Evolutionary conservation across 2,797 vertebrate genomes (phyloP), one percentile per base, ranked within the genome.

Genomic region (Falco naumanni): DNA sequence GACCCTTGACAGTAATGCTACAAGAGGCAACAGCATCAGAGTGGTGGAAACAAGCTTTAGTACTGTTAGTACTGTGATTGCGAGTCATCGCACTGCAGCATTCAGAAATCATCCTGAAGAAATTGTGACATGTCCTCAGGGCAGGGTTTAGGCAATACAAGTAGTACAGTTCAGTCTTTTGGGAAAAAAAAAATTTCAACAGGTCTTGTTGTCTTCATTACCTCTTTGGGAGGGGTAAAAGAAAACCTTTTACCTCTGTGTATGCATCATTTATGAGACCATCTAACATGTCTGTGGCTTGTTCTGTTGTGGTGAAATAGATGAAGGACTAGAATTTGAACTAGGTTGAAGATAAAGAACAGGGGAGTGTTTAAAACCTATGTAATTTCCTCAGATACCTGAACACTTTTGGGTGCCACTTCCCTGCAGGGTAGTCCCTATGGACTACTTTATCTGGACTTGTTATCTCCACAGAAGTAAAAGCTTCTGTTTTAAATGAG

Each of bases 61-160:
- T 16, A 17, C 16, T 39, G 26, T 24, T 33, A 26, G 33, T 9
- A n/a, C 15, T 3, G 2, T 17, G 21, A 48, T 37, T n/a, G 21
- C 15, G 53, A 29, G 70, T 10, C 13, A 10, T 20, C 51, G 33
- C 5, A 7, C 57, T 50, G 48, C 11, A 64, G 33, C 18, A 12
- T 15, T 37, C 47, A 33, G 68, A 68, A 64, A 65, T 9, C 18
- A 13, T 13, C 37, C 64, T 70, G 61, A 54, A 50, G 37, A 39
- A 37, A n/a, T 2, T 37, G 37, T 15, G n/a, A 31, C 9, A 1
- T 4, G 13, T 20, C 20, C 78, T 31, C 1, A 0, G 43, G 37
- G 21, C 56, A 91, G 11, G 19, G 25, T 15, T 77, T 19, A 57
- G 72, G 43, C 33, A 69, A 61, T 9, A 7, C 21, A 41, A 64